Evolutionary conservation across 1,140 invertebrate species (phyloP).

Genomic region (Drosophila carrolli): DNA sequence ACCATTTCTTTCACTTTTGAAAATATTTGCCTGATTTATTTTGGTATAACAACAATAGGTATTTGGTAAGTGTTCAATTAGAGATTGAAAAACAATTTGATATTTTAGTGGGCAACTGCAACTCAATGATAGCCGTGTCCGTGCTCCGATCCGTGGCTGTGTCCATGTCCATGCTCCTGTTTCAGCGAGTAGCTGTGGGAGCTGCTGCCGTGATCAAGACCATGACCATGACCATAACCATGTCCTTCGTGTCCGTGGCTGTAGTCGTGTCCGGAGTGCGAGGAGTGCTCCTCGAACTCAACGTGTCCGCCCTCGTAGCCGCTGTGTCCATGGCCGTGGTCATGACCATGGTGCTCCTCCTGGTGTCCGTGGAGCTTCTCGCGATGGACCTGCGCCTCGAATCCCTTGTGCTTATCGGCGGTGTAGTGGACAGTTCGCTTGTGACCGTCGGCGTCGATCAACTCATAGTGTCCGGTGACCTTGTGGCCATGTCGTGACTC

Average conservation of each 20-base stretch:
- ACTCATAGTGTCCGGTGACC: constrained; percentile 83
- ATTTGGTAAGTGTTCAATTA: constrained; percentile 45
- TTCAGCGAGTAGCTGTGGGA: constrained; percentile 42
- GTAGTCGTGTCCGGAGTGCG: constrained; percentile 22
- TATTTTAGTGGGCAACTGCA: not conserved
- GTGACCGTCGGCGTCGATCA: constrained; percentile 85
- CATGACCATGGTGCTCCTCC: constrained; percentile 69
- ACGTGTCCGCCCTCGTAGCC: constrained; percentile 63
- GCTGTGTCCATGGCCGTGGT: constrained; percentile 69
- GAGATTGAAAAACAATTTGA: constrained; percentile 28
- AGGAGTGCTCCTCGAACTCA: constrained; percentile 11
- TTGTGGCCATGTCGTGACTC: constrained; percentile 72
- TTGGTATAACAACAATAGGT: constrained; percentile 57
- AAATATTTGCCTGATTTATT: constrained; percentile 70
- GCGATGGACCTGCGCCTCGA: constrained; percentile 81
- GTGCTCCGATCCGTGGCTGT: constrained; percentile 46
- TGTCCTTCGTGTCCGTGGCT: constrained; percentile 39
- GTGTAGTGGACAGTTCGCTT: constrained; percentile 84
- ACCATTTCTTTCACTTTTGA: constrained; percentile 54
- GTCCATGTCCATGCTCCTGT: constrained; percentile 49
- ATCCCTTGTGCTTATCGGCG: constrained; percentile 83
- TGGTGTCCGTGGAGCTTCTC: constrained; percentile 83
- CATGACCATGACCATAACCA: constrained; percentile 39
- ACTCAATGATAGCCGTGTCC: constrained; percentile 61
- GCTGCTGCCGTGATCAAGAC: constrained; percentile 36